Evolutionary conservation across 2,797 vertebrate species (phyloP), one percentile per base, ranked within the genome.

Genomic region (Corythornis leucogaster): DNA sequence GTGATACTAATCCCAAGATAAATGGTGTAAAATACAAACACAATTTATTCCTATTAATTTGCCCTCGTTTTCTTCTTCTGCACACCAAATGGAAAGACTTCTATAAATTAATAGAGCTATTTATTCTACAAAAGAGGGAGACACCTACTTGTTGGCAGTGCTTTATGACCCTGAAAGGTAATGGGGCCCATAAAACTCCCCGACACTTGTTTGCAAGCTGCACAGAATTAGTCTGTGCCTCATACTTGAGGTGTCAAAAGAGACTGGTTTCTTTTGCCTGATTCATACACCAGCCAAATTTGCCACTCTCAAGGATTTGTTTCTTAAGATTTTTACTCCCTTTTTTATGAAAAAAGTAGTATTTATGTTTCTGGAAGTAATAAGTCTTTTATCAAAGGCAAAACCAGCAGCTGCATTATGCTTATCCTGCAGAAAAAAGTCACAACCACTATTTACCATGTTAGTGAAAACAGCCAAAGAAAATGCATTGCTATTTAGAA

Each of bases 121-220:
- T 93, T 94, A 61, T 80, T 80, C 61, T 89, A 50, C n/a, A 81
- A 74, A 89, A 69, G 45, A 85, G 66, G 92, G 63, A 79, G 15
- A 8, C 12, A 77, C 53, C 82, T 58, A 50, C 24, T 89, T 91
- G 40, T 63, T 87, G 75, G 38, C n/a, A 90, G 16, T 87, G 64
- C 42, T 95, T 85, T 87, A 84, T 58, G 68, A 94, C 85, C 64
- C 68, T 85, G 71, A 85, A 90, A 93, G 19, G 78, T 87, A 95
- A 95, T 48, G 50, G n/a, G 54, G 13, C 6, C 54, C 68, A 92
- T 93, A 95, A 95, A 93, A 80, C 46, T 87, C 64, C 75, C 58
- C 74, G 86, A 87, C 58, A 66, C 26, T 80, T 90, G 64, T 75
- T 92, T 93, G 48, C 46, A 19, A 87, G 79, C 26, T 51, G 89